Conservation (phyloP, 2,797 vertebrate species). For the Taenioides sp. region DNA sequence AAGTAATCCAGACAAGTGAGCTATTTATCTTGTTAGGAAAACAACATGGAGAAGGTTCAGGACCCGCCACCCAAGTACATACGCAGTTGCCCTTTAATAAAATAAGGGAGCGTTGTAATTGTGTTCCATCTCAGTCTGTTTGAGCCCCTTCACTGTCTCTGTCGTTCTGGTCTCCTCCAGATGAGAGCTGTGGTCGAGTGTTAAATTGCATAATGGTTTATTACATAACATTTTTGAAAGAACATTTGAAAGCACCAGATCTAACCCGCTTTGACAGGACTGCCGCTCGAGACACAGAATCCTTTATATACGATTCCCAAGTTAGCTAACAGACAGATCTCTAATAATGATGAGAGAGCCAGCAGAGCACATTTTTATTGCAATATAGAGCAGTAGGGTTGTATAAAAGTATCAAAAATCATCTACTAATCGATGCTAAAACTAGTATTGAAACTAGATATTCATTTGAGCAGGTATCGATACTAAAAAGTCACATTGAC, state of each 20-base stretch:
- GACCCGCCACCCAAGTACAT: too few relatives aligned
- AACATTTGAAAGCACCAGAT: slow-evolving; percentile 22
- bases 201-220: slow-evolving; percentile 44
- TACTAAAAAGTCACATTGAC: too few relatives aligned
- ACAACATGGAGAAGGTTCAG: too few relatives aligned
- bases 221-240: slow-evolving; percentile 40
- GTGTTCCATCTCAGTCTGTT: slow-evolving; percentile 12
- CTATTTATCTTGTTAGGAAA: too few relatives aligned
- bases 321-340: not conserved
- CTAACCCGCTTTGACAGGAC: slow-evolving; percentile 14
- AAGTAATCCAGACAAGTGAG: too few relatives aligned
- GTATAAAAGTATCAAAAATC: too few relatives aligned
- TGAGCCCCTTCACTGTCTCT: slow-evolving; percentile 22
- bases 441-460: too few relatives aligned
- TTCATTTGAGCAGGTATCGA: too few relatives aligned
- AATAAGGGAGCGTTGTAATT: not conserved
- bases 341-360: not conserved
- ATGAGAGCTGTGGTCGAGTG: slow-evolving; percentile 28
- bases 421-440: too few relatives aligned
- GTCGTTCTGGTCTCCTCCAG: slow-evolving; percentile 36
- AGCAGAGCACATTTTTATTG: not conserved
- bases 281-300: slow-evolving; percentile 15
- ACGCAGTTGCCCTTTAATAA: too few relatives aligned
- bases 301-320: slow-evolving; percentile 7
- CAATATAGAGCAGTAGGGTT: not conserved